Evolutionary conservation across 1,140 invertebrate species (phyloP).

Genomic region (Bombus pyrosoma): DNA sequence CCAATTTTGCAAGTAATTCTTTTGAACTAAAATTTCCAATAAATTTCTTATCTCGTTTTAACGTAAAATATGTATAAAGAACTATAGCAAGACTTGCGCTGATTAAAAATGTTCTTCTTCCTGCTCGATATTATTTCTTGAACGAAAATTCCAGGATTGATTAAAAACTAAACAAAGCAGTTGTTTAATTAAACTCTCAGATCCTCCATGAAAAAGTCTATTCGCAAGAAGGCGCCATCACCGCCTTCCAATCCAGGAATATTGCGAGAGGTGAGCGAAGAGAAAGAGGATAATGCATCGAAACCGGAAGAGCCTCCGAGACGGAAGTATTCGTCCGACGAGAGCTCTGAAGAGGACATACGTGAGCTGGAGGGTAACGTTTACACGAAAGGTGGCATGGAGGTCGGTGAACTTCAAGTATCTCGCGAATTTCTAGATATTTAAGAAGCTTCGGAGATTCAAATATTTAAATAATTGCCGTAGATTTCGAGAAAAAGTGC

Average conservation of each 20-base stretch:
- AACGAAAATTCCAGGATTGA: not conserved
- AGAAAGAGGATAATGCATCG: constrained; percentile 69
- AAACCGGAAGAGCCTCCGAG: constrained; percentile 31
- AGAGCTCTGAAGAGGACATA: constrained; percentile 87
- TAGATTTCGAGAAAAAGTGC: constrained; percentile 95
- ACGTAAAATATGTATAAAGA: too few relatives aligned
- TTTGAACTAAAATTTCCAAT: too few relatives aligned
- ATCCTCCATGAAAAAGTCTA: constrained; percentile 80
- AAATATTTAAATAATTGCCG: not conserved
- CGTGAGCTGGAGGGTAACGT: constrained; percentile 90
- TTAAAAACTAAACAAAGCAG: not conserved
- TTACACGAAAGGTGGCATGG: constrained; percentile 88
- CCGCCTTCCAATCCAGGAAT: constrained; percentile 68
- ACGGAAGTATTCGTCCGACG: constrained; percentile 82
- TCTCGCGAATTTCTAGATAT: not conserved
- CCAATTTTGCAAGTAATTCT: not conserved
- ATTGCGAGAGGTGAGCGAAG: constrained; percentile 73
- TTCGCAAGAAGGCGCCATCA: constrained; percentile 75
- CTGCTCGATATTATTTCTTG: not conserved
- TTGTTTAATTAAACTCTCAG: constrained; percentile 53
- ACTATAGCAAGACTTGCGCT: too few relatives aligned
- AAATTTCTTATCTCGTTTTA: too few relatives aligned
- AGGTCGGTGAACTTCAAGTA: constrained; percentile 82
- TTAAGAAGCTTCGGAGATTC: too few relatives aligned
- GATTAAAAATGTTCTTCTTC: too few relatives aligned